These are phyloP conservation scores for Ethmia dodecea DNA, from an alignment of 2,888 invertebrate genomes.

Conservation along the genomic window DNA sequence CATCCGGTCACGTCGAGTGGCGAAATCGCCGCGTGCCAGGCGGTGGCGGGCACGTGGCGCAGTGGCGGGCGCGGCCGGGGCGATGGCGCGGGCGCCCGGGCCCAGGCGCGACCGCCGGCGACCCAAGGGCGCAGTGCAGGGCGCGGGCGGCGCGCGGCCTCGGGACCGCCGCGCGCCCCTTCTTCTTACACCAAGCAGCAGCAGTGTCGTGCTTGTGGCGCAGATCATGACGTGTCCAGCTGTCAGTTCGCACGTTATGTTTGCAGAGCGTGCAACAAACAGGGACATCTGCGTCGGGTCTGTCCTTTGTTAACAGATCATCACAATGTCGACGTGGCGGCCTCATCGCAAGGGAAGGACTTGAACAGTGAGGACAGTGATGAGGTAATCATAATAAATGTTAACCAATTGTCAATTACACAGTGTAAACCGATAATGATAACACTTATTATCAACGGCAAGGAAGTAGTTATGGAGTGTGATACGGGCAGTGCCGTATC, in stretches of 20 bases:
- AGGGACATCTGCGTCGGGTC: background rate
- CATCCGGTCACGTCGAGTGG: constrained; percentile 2
- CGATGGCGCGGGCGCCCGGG: background rate
- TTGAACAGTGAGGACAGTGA: constrained; percentile 1
- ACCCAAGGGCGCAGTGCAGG: background rate
- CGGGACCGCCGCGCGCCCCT: background rate
- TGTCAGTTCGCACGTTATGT: constrained; percentile 1
- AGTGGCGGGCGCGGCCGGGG: background rate
- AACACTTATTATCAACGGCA: background rate
- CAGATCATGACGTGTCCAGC: background rate
- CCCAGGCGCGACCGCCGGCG: background rate
- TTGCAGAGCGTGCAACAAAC: constrained; percentile 2
- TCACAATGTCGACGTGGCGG: background rate
- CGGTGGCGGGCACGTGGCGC: background rate
- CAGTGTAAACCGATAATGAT: background rate
- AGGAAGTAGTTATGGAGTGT: constrained; percentile 10
- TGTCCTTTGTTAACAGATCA: background rate
- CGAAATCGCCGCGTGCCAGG: background rate
- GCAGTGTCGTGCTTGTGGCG: constrained; percentile 1
- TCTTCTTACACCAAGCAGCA: background rate
- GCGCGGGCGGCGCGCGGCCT: background rate
- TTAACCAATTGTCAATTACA: background rate
- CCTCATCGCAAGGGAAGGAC: background rate
- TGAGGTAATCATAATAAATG: background rate
- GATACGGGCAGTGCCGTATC: constrained; percentile 16